A percentile compares a stretch with the other conserved stretches of the same genome.
Conservation (phyloP, 2,888 invertebrate genomes). For the Eretmocerus hayati region DNA sequence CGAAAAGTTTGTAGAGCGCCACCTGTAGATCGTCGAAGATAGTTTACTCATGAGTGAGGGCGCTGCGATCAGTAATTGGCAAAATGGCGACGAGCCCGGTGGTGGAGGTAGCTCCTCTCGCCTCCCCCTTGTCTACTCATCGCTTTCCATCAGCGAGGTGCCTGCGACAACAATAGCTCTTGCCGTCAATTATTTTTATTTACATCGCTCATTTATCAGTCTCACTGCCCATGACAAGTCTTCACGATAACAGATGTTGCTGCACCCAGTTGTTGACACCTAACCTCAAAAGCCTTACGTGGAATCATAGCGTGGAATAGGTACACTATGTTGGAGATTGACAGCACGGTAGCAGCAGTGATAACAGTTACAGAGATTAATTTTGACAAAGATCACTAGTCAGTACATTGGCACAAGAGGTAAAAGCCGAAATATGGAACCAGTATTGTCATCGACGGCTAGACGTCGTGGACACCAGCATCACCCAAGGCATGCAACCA, state of each 20-base stretch:
- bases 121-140: conserved; percentile 10
- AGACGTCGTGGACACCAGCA: conserved; percentile 45
- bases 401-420: too few species aligned
- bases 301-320: too few species aligned
- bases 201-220: not conserved
- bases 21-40: not conserved
- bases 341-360: too few species aligned
- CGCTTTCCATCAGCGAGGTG: not conserved
- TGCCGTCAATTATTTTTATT: conserved; percentile 2
- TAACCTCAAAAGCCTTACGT: too few species aligned
- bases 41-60: not conserved
- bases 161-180: conserved; percentile 2
- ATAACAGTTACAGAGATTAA: too few species aligned
- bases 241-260: not conserved
- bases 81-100: conserved; percentile 50
- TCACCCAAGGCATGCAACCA: conserved; percentile 41
- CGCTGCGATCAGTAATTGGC: conserved; percentile 9
- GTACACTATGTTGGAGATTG: too few species aligned
- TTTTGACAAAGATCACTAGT: too few species aligned
- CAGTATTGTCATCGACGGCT: conserved; percentile 35
- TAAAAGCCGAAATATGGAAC: conserved; percentile 9
- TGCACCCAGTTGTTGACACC: too few species aligned
- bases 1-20: too few species aligned
- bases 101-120: conserved; percentile 49
- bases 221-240: not conserved